phyloP scores from a whole-genome alignment of 2,797 vertebrate genomes.

The Helicolenus hilgendorfi region DNA sequence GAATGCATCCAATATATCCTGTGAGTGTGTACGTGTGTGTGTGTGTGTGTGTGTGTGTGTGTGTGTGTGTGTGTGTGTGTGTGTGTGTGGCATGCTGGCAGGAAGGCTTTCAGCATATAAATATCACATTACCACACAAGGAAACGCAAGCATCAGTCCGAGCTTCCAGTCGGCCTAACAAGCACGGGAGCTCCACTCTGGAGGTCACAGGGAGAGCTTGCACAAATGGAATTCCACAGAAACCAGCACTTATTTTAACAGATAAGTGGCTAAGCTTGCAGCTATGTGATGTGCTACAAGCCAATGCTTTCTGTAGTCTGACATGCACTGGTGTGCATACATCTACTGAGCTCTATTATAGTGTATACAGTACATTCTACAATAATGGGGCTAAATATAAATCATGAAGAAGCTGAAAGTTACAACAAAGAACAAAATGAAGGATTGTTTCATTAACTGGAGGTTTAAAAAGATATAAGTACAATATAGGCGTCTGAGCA shows the following conservation, averaged over 20 bases:
- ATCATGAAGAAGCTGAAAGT: background rate
- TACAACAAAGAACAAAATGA: background rate
- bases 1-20: slow-evolving; percentile 82
- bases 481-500: background rate
- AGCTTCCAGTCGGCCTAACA: slow-evolving; percentile 85
- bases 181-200: slow-evolving; percentile 78
- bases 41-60: slow-evolving; percentile 54
- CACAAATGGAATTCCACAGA: slow-evolving; percentile 84
- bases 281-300: slow-evolving; percentile 65
- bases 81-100: slow-evolving; percentile 76
- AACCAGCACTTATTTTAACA: slow-evolving; percentile 77
- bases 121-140: slow-evolving; percentile 92
- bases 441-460: background rate
- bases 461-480: background rate
- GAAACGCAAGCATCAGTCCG: slow-evolving; percentile 87
- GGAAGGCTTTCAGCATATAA: slow-evolving; percentile 90
- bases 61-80: slow-evolving; percentile 36
- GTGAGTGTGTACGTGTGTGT: slow-evolving; percentile 36
- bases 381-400: background rate
- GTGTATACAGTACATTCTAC: background rate
- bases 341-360: slow-evolving; percentile 3
- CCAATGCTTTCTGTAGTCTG: slow-evolving; percentile 53
- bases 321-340: slow-evolving; percentile 41
- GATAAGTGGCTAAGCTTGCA: slow-evolving; percentile 73
- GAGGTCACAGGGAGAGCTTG: slow-evolving; percentile 80